Conservation (phyloP, 2,888 invertebrate genomes). For the Cabera pusaria region DNA sequence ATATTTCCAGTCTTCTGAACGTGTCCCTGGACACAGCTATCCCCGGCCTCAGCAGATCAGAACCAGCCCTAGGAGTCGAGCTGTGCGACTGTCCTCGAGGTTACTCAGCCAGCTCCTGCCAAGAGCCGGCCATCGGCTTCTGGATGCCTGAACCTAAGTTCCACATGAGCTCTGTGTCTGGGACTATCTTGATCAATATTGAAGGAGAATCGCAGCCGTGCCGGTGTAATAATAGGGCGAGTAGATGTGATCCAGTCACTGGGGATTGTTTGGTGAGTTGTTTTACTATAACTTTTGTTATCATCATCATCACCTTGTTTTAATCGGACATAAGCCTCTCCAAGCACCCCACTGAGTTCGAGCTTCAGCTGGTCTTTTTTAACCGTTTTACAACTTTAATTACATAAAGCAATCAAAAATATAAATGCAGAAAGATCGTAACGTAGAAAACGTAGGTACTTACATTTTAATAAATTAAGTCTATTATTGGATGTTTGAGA, state of each 20-base stretch:
- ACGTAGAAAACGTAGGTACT: too few relatives aligned
- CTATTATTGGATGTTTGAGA: too few relatives aligned
- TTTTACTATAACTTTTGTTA: conserved; percentile 10
- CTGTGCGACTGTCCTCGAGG: conserved; percentile 91
- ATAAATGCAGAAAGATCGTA: too few relatives aligned
- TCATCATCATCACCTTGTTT: too few relatives aligned
- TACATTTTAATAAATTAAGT: too few relatives aligned
- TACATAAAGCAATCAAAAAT: too few relatives aligned
- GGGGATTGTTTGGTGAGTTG: conserved; percentile 91
- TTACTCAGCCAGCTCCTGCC: conserved; percentile 95
- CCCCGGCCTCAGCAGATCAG: conserved; percentile 85
- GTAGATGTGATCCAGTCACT: conserved; percentile 91
- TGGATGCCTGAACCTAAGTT: conserved; percentile 84
- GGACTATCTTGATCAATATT: conserved; percentile 89
- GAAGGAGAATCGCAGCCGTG: conserved; percentile 92
- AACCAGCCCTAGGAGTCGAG: conserved; percentile 92
- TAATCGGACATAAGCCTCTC: too few relatives aligned
- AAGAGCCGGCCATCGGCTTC: conserved; percentile 92
- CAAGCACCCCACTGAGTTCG: too few relatives aligned
- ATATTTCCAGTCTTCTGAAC: conserved; percentile 84
- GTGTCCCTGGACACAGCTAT: conserved; percentile 93
- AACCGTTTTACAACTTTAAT: too few relatives aligned
- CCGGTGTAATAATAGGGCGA: conserved; percentile 91
- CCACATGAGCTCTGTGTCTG: conserved; percentile 76
- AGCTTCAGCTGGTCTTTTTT: too few relatives aligned